phyloP scores from a whole-genome alignment of 2,113 vertebrate genomes.

The Morone chrysops region DNA sequence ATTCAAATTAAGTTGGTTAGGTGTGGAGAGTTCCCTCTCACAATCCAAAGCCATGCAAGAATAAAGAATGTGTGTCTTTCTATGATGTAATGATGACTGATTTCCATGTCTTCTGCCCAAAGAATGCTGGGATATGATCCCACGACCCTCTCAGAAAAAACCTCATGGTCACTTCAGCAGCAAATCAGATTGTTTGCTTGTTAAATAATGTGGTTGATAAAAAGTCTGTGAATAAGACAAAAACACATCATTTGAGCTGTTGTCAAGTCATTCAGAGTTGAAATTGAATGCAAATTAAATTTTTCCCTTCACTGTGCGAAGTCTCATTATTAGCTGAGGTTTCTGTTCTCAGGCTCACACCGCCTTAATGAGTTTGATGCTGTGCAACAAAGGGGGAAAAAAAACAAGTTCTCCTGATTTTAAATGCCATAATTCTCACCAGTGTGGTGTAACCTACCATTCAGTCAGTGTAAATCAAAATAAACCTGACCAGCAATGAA shows the following conservation, averaged over 20 bases:
- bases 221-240: neutral
- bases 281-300: neutral
- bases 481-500: neutral
- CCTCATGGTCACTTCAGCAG: neutral
- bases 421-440: neutral
- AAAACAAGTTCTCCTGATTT: neutral
- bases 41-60: neutral
- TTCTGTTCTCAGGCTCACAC: neutral
- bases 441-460: neutral
- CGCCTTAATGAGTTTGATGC: conserved; percentile 12
- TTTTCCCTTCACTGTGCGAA: neutral
- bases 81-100: neutral
- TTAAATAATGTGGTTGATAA: neutral
- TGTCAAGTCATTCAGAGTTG: conserved; percentile 7
- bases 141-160: too few species aligned
- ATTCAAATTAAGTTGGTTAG: neutral
- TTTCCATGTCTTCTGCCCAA: neutral
- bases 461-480: conserved; percentile 1
- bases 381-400: neutral
- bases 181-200: neutral
- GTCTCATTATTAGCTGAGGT: conserved; percentile 16
- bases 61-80: neutral
- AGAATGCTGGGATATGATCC: conserved; percentile 1
- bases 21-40: neutral
- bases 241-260: neutral